Conservation (phyloP, 2,113 vertebrate species). For the Nesospiza acunhae region DNA sequence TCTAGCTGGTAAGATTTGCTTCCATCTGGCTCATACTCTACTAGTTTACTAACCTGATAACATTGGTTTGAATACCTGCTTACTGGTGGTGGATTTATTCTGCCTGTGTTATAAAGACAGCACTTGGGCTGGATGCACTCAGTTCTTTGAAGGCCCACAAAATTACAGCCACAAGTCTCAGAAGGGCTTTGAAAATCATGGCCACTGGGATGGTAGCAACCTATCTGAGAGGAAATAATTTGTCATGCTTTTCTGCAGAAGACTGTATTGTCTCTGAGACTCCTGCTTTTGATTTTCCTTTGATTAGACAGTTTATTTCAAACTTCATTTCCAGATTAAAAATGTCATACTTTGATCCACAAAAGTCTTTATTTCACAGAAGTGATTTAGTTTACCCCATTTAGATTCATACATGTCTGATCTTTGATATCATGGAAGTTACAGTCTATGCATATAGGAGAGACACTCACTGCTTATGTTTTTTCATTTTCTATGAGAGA, state of each 20-base stretch:
- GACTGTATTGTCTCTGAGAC: neutral
- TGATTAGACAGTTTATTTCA: neutral
- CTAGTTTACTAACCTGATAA: neutral
- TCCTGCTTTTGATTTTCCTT: neutral
- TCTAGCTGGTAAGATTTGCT: neutral
- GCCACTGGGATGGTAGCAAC: neutral
- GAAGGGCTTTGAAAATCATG: neutral
- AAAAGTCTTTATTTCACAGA: neutral
- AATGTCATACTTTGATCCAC: neutral
- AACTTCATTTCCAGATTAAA: neutral
- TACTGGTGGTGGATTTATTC: neutral
- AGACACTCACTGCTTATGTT: neutral
- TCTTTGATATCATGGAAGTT: neutral
- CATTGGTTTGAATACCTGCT: neutral
- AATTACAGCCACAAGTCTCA: neutral
- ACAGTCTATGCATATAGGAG: neutral
- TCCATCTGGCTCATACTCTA: neutral
- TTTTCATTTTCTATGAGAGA: neutral
- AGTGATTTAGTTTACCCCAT: rapidly evolving
- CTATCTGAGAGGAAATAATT: neutral
- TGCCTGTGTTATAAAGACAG: neutral
- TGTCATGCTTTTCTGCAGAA: neutral
- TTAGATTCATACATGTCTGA: neutral
- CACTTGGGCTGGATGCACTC: neutral
- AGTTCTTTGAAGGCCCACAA: neutral